A percentile compares a stretch with the other conserved stretches of the same genome.
Evolutionary conservation across 2,888 invertebrate species (phyloP).

Genomic region (Tipula vernalis): DNA sequence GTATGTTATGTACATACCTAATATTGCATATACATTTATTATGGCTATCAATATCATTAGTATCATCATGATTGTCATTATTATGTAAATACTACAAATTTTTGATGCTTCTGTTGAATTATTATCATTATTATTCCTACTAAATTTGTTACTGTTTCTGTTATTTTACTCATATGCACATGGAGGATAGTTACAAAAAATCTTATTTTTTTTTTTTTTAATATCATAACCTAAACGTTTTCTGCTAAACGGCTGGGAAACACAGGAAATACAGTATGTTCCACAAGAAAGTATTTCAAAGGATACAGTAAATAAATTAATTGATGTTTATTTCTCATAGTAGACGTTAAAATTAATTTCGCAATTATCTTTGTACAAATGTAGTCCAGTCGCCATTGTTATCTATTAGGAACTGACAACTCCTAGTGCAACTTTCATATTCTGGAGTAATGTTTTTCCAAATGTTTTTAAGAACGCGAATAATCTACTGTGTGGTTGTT

Average conservation of each 20-base stretch:
- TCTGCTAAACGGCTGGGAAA: not conserved
- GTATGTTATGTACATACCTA: not conserved
- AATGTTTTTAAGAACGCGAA: too few relatives aligned
- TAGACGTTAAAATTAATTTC: too few relatives aligned
- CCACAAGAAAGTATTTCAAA: too few relatives aligned
- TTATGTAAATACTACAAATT: not conserved
- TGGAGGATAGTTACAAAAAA: not conserved
- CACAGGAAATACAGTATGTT: not conserved
- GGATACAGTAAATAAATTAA: too few relatives aligned
- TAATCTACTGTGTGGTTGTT: too few relatives aligned
- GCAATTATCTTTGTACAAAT: too few relatives aligned
- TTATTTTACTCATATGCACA: not conserved
- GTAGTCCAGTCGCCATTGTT: too few relatives aligned
- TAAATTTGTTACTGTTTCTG: not conserved
- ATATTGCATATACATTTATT: not conserved
- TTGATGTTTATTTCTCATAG: too few relatives aligned
- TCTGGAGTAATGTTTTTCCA: too few relatives aligned
- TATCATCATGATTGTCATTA: not conserved
- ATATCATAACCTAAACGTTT: not conserved
- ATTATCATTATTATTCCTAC: not conserved
- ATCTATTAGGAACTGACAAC: too few relatives aligned
- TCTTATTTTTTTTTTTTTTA: not conserved
- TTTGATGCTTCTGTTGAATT: not conserved
- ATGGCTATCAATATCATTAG: not conserved
- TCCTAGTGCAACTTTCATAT: too few relatives aligned